Evolutionary conservation across 2,888 invertebrate species (phyloP), one percentile per base, ranked within the genome.

Genomic region (Adelognathus sp.): DNA sequence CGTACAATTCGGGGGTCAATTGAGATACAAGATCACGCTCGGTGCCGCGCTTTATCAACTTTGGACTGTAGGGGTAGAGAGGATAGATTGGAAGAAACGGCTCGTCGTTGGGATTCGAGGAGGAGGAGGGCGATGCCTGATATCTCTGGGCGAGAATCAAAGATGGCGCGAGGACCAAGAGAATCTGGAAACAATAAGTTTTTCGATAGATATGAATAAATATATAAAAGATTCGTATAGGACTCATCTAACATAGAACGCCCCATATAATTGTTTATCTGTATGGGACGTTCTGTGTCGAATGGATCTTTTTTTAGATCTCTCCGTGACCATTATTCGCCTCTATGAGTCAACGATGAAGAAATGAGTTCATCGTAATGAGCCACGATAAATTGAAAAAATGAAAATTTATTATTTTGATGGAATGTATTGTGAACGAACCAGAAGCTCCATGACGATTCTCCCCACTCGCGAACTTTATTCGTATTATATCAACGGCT

Each of bases 21-120:
- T 87, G 88, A 2, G 85, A 70, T 0, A 72, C 29, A 7, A 81
- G 41, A 2, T 87, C 83, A 24, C 83, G 84, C 3, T 90, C 90
- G 9, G 84, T 71, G 1, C 89, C 90, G 2, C 91, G 86, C 70
- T 91, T 91, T 31, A 89, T 87, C 76, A 91, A 58, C 70, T 90
- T 91, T 0, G 90, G 89, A 69, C 76, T 90, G 83, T 90, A 90
- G 2, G 90, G 89, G 58, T 89, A 90, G 7, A 86, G 77, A 0
- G 91, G 90, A 58, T 87, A 86, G 74, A 91, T 90, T 31, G 91
- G 91, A 6, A 91, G 80, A 54, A 91, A 91, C 2, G 91, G 91
- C 60, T 90, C 89, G 70, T 90, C 86, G 66, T 90, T 91, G 1
- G 88, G 86, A 52, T 89, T 86, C 64, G 82, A 76, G 1, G 67